Conservation (phyloP, 2,113 vertebrate species). For the Thalassoma bifasciatum region DNA sequence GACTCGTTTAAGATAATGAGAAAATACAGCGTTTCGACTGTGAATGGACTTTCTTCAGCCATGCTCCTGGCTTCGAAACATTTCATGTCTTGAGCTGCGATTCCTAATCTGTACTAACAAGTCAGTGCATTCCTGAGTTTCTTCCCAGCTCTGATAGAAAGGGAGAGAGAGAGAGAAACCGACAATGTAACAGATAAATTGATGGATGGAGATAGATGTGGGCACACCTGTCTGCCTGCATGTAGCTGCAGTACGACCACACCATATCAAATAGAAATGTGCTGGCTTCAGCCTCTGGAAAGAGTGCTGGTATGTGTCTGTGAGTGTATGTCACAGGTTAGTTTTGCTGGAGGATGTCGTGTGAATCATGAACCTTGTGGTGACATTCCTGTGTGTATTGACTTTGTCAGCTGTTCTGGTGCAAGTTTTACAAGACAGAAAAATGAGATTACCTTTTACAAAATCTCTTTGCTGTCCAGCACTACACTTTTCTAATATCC, state of each 20-base stretch:
- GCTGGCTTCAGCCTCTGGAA: constrained; percentile 17
- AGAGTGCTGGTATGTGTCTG: constrained; percentile 27
- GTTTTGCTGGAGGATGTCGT: constrained; percentile 29
- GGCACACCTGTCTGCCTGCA: constrained; percentile 22
- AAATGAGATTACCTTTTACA: not conserved
- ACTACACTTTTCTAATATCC: no score
- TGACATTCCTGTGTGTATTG: constrained; percentile 32
- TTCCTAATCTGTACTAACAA: constrained; percentile 44
- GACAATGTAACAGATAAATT: constrained; percentile 7
- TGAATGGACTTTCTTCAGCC: not conserved
- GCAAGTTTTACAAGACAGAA: not conserved
- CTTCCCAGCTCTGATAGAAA: constrained; percentile 3
- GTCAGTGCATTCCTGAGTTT: constrained; percentile 24
- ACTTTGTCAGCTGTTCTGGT: constrained; percentile 18
- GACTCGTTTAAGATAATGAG: not conserved
- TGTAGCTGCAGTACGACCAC: constrained; percentile 22
- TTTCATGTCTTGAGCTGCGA: constrained; percentile 4
- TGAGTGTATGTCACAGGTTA: constrained; percentile 16
- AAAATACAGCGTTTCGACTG: not conserved
- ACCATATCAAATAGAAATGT: not conserved
- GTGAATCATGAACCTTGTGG: constrained; percentile 46
- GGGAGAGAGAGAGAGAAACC: not conserved
- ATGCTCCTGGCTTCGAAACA: not conserved
- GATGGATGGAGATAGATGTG: constrained; percentile 14
- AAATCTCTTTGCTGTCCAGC: not conserved